A percentile compares a stretch with the other conserved stretches of the same genome.
These are phyloP conservation scores for Gryllus bimaculatus DNA, from an alignment of 1,140 invertebrate species.

Conservation along the genomic window DNA sequence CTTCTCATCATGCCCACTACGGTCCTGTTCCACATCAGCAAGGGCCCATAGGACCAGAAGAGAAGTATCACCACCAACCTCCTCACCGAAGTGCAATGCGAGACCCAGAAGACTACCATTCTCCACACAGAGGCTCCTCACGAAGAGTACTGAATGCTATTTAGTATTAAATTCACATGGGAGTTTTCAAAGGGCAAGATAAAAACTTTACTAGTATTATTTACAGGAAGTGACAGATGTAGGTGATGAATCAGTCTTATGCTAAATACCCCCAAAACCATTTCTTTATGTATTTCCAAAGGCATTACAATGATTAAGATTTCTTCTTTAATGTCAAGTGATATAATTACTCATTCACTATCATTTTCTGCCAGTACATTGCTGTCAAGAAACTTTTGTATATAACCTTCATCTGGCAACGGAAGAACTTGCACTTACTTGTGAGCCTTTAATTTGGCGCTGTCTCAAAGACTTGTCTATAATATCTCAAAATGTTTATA, in stretches of 20 bases:
- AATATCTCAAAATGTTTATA: not conserved
- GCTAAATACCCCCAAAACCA: not conserved
- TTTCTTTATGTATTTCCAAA: not conserved
- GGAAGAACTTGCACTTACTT: not conserved
- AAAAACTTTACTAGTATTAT: not conserved
- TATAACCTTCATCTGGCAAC: not conserved
- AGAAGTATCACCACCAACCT: constrained; percentile 15
- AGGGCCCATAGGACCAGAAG: constrained; percentile 17
- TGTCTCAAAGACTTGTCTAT: not conserved
- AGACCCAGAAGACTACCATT: constrained; percentile 36
- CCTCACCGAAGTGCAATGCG: constrained; percentile 16
- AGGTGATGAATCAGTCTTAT: not conserved
- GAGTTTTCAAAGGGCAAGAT: not conserved
- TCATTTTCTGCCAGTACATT: not conserved
- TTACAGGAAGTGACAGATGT: not conserved
- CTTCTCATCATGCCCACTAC: constrained; percentile 24
- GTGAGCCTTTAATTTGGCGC: not conserved
- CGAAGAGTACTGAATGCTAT: constrained; percentile 42
- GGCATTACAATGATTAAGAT: not conserved
- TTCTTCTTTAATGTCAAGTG: not conserved
- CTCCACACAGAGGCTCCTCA: constrained; percentile 39
- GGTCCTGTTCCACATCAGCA: constrained; percentile 26
- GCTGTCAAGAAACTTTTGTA: not conserved
- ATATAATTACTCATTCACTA: not conserved
- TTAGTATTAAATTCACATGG: constrained; percentile 29